A percentile compares a stretch with the other conserved stretches of the same genome.
These are phyloP conservation scores for Steinernema hermaphroditum DNA, from an alignment of 2,888 invertebrate species.

Conservation along the genomic window DNA sequence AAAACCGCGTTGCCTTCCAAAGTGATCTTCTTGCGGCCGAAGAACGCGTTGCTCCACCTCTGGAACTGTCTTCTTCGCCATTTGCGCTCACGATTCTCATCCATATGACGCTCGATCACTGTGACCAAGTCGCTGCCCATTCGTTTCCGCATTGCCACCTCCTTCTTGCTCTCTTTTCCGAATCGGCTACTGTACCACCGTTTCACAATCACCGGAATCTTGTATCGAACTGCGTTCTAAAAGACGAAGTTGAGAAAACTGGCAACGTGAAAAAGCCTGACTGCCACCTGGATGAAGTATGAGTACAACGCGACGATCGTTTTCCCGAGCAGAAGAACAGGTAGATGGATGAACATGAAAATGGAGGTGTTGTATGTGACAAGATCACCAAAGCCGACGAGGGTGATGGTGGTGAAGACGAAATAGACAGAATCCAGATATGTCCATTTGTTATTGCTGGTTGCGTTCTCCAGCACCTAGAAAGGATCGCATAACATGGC, in stretches of 20 bases:
- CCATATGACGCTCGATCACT: neutral
- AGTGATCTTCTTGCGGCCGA: no score
- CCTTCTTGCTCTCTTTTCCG: neutral
- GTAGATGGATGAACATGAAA: neutral
- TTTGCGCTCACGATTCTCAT: neutral
- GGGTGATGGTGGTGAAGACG: neutral
- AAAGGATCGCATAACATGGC: no score
- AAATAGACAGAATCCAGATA: neutral
- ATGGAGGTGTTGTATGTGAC: neutral
- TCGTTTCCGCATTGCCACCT: neutral
- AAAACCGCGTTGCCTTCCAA: no score
- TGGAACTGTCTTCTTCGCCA: neutral
- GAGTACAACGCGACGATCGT: neutral
- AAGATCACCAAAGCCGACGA: neutral
- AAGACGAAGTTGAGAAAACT: neutral
- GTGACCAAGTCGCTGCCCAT: neutral
- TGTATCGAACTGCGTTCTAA: neutral
- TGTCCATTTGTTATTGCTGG: neutral
- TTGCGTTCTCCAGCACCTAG: neutral
- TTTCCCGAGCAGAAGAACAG: neutral
- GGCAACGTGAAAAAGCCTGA: neutral
- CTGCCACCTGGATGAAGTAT: neutral
- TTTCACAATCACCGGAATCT: conserved; percentile 1
- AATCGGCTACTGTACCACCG: neutral
- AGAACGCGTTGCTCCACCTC: neutral